Base-by-base conservation (phyloP, 2,113 vertebrate species). In the Lagopus muta region DNA sequence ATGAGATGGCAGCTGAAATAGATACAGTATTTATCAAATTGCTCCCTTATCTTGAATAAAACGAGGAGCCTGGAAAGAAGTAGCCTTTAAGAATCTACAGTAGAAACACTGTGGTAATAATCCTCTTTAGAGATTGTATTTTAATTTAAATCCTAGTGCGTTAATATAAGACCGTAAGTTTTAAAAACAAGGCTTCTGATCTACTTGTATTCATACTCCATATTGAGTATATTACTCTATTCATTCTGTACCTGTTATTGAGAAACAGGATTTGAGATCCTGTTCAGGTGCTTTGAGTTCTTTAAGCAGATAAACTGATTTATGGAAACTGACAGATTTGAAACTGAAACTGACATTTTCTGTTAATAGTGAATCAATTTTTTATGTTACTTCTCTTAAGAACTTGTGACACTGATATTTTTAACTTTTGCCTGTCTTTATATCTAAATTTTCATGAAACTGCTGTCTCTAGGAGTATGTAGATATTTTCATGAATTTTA, bases 71-170 rank as follows among this genome's bases (percentile, higher is more conserved):
- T 87, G 77, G 43, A 58, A 93, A 70, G 38, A 94, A 89, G 22
- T 76, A 67, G 16, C 52, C 45, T 54, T 89, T 85, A 92, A 94
- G 58, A 84, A 87, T 54, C 67, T 47, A 12, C 62, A 42, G 19
- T 45, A 93, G 61, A 55, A 95, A 38, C 45, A 83, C 32, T 69
- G 65, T 61, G 74, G 82, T 72, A 90, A 73, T 90, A 95, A 91
- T 83, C 52, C 55, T 87, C 48, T 90, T 88, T 70, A 75, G 6
- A 86, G 77, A 73, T 18, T 70, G 43, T 32, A 55, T 58, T 96
- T 94, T 90, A 77, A 77, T 78, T 91, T 86, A 84, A 82, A 72
- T 71, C 70, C n/a, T 32, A 19, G 58, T 55, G 52, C 85, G 57
- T 36, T 91, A 85, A 97, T 55, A 75, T 54, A 77, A 28, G 57